Base-by-base conservation (phyloP, 2,113 vertebrate species). In the Merops nubicus region DNA sequence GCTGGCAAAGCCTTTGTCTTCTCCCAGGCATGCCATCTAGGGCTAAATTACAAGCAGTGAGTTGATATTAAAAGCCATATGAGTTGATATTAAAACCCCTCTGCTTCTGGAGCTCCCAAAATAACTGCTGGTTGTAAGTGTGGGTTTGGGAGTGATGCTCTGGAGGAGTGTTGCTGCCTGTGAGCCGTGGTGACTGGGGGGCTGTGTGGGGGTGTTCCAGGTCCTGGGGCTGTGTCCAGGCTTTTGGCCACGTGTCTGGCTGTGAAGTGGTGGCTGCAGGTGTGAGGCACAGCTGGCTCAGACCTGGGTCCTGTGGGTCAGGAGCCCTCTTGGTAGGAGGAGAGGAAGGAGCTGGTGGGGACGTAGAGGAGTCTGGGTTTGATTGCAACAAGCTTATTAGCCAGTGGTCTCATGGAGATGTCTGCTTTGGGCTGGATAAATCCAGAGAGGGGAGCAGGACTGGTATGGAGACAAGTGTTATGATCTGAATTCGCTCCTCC, bases 151-250 rank as follows among this genome's bases (percentile, higher is more conserved):
- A 31, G 76, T 0, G 15, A 23, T 23, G 33, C 53, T 17, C 34
- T 33, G 72, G 15, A 5, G 22, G 21, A 4, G 33, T 0, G 3
- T 21, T 31, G 0, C 23, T 70, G n/a, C 20, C 0, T 48, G 29
- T 34, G 43, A n/a, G n/a, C n/a, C n/a, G n/a, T n/a, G 25, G 76
- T 15, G 45, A 9, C 31, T 1, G 33, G 17, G 33, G 28, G 47
- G 47, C 3, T 15, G 53, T 21, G 42, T 11, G 5, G 1, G 21
- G 53, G 40, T 20, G 18, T 15, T 56, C 7, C 0, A 3, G 0
- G n/a, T n/a, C n/a, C n/a, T n/a, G n/a, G n/a, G n/a, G n/a, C n/a
- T n/a, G n/a, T n/a, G n/a, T n/a, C n/a, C n/a, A n/a, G n/a, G n/a
- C n/a, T n/a, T n/a, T n/a, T n/a, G n/a, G n/a, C n/a, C n/a, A n/a